Conservation (phyloP, 2,888 invertebrate species). For the Drosophila paranaensis region DNA sequence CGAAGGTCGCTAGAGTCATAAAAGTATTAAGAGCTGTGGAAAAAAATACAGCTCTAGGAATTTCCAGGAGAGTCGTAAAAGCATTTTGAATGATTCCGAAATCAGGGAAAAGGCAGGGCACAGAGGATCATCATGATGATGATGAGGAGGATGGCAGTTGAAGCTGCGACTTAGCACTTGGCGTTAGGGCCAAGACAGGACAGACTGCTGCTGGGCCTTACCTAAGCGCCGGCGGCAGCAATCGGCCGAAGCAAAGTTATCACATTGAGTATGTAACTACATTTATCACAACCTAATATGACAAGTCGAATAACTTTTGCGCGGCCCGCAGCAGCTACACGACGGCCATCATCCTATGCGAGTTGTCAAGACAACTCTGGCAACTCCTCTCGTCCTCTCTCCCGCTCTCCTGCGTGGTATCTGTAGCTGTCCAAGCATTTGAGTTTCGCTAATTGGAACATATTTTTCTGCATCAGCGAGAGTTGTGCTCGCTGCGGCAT, state of each 20-base stretch:
- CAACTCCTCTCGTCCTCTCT: neutral
- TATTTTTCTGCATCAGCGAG: conserved; percentile 46
- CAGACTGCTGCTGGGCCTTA: neutral
- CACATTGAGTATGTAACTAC: conserved; percentile 82
- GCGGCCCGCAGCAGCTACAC: conserved; percentile 24
- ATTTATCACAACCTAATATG: conserved; percentile 83
- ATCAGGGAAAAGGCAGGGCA: neutral
- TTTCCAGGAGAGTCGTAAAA: conserved; percentile 60
- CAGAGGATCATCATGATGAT: conserved; percentile 43
- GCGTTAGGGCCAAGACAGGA: conserved; percentile 7
- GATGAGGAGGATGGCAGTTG: conserved; percentile 10
- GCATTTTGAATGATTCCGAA: conserved; percentile 62
- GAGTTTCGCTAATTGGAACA: conserved; percentile 80
- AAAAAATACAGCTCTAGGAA: conserved; percentile 50
- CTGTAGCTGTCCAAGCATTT: conserved; percentile 67
- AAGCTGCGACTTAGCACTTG: neutral
- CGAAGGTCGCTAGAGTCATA: conserved; percentile 15
- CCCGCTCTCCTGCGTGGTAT: neutral
- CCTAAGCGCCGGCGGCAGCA: conserved; percentile 57
- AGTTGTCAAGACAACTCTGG: neutral
- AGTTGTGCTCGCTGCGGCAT: conserved; percentile 19
- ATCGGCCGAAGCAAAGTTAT: conserved; percentile 74
- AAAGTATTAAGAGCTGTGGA: neutral
- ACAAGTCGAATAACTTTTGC: conserved; percentile 81
- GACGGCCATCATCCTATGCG: neutral